A percentile compares a stretch with the other conserved stretches of the same genome.
These are phyloP conservation scores for Scaptomyza pallida DNA, from an alignment of 1,140 invertebrate species.

Conservation along the genomic window DNA sequence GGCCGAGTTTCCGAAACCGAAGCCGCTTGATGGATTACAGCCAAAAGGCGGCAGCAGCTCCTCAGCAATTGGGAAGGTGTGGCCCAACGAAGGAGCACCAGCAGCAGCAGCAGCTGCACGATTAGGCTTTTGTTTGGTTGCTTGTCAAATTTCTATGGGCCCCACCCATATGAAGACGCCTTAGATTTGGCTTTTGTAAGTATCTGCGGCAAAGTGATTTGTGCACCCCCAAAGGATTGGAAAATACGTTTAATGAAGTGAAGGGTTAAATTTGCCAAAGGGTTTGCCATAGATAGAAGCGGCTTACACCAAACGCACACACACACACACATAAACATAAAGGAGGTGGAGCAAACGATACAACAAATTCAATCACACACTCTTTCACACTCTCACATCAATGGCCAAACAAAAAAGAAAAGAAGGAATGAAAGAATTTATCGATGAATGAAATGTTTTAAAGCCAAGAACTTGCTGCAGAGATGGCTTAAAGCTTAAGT, in stretches of 20 bases:
- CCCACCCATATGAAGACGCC: constrained; percentile 48
- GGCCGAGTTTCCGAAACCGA: constrained; percentile 45
- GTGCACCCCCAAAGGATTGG: constrained; percentile 64
- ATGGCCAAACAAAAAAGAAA: constrained; percentile 33
- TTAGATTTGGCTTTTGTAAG: constrained; percentile 44
- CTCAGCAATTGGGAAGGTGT: constrained; percentile 44
- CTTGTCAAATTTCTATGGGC: constrained; percentile 79
- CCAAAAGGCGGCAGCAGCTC: constrained; percentile 72
- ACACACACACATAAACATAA: constrained; percentile 31
- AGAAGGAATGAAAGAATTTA: constrained; percentile 1
- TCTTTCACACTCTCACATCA: constrained; percentile 32
- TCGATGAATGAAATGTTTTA: constrained; percentile 40
- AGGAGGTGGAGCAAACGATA: constrained; percentile 27
- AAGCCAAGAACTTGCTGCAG: constrained; percentile 12
- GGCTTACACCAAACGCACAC: constrained; percentile 40
- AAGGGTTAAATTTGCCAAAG: constrained; percentile 73
- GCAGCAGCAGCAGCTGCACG: constrained; percentile 58
- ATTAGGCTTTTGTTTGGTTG: constrained; percentile 81
- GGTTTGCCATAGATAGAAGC: constrained; percentile 52
- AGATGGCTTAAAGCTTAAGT: constrained; percentile 37
- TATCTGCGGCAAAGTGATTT: constrained; percentile 77
- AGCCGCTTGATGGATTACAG: constrained; percentile 77
- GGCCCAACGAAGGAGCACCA: constrained; percentile 6
- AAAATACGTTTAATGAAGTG: constrained; percentile 81
- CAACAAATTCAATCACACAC: constrained; percentile 28